Percentiles rank a stretch among this genome's conserved stretches.
These are phyloP conservation scores for Drosophila funebris DNA, from an alignment of 1,140 invertebrate genomes.

Conservation along the genomic window DNA sequence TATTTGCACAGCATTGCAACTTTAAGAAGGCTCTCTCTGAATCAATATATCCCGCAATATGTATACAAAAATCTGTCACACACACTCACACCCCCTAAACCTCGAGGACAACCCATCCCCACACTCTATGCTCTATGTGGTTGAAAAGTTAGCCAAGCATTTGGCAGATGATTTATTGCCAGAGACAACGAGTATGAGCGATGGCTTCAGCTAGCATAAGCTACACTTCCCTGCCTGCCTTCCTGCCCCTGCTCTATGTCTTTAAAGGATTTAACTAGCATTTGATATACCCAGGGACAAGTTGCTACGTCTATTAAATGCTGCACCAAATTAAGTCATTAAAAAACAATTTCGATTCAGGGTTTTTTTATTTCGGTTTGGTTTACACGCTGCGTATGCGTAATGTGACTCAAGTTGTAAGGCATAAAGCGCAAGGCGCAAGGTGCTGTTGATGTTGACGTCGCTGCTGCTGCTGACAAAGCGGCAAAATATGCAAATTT, in stretches of 20 bases:
- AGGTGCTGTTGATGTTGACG: slow-evolving; percentile 33
- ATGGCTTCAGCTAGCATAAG: slow-evolving; percentile 29
- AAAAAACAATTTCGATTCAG: slow-evolving; percentile 53
- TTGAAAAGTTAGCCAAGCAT: slow-evolving; percentile 59
- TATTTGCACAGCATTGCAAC: slow-evolving; percentile 62
- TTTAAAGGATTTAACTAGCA: slow-evolving; percentile 68
- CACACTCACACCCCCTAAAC: neutral
- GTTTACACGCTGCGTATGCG: slow-evolving; percentile 46
- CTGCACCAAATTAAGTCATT: slow-evolving; percentile 73
- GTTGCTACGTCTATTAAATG: slow-evolving; percentile 56
- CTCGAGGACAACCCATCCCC: neutral
- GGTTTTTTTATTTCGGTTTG: neutral
- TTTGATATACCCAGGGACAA: slow-evolving; percentile 57
- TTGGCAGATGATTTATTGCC: slow-evolving; percentile 76
- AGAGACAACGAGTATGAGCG: slow-evolving; percentile 65
- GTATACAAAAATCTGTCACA: slow-evolving; percentile 24
- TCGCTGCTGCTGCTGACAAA: slow-evolving; percentile 43
- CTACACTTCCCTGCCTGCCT: neutral
- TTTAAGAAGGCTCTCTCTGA: slow-evolving; percentile 50
- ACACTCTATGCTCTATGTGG: slow-evolving; percentile 9
- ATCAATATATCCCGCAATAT: slow-evolving; percentile 7
- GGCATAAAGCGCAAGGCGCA: no score
- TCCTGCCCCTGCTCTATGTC: neutral
- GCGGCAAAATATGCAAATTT: slow-evolving; percentile 66
- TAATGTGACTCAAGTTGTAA: slow-evolving; percentile 30